Base-by-base conservation (phyloP, 2,797 vertebrate genomes). In the Myotis myotis region DNA sequence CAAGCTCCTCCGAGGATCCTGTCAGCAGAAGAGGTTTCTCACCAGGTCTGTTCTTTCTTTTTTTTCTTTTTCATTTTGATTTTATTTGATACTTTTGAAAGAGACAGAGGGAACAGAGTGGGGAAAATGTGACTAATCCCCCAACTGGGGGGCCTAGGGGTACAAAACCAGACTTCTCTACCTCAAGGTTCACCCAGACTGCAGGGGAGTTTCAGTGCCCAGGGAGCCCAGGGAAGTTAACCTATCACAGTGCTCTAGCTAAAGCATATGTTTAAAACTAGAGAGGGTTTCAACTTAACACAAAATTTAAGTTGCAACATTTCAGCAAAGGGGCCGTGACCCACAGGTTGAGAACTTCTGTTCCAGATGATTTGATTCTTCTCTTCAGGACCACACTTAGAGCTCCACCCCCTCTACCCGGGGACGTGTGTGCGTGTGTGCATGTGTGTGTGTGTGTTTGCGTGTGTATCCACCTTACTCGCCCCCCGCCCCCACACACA, bases 251-350 rank as follows among this genome's bases (percentile, higher is more conserved):
- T 94, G 95, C 78, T 90, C 83, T 93, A 93, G 93, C 89, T 96
- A 97, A 96, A 97, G 78, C 47, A 25, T 64, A 87, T 90, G 84
- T 60, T 80, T 95, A 88, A 96, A 96, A 97, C 92, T 97, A 97
- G 87, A 95, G 95, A 97, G 51, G 92, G 79, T 92, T 90, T 95
- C 96, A 80, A 89, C 49, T 68, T 95, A 97, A 91, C 75, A 87
- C 95, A 96, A 97, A 96, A 16, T 44, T 87, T 92, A 64, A 94
- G 89, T 87, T 15, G 87, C 85, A 96, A 95, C 94, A 96, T 93
- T 97, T 94, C 82, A 94, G 92, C 68, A 83, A 44, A 44, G 41
- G 41, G 41, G 41, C 44, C 41, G 2, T 0, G 41, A 44, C 41
- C 41, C 41, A 44, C 41, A 44, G 41, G 8, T 44, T 44, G 41